Evolutionary conservation across 2,797 vertebrate species (phyloP), one percentile per base, ranked within the genome.

Genomic region (Tragelaphus oryx): DNA sequence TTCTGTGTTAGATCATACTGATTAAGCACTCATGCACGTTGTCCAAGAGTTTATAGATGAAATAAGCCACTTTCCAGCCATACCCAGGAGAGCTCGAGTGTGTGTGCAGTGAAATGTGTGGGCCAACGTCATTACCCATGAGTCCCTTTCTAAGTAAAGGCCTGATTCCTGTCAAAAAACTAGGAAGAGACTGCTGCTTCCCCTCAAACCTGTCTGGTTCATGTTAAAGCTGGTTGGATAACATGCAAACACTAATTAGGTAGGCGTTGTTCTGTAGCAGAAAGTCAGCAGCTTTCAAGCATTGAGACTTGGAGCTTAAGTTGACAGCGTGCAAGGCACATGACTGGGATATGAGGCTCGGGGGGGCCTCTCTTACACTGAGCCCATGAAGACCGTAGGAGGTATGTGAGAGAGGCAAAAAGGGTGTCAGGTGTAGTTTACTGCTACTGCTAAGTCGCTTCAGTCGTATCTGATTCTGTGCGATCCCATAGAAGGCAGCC

Each of bases 231-330:
- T 59, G 46, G n/a, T 41, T 48, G 28, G 33, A 8, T 20, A 30
- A 57, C 11, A 7, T 0, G 1, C 14, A 22, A n/a, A 44, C 37
- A 22, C 44, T 16, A 6, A 41, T 28, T 16, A 41, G 4, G 16
- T n/a, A 10, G 54, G 71, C 48, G 1, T 18, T 44, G 26, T 59
- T 50, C 44, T 18, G 0, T 0, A 14, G 44, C 17, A 44, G 6
- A 33, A 76, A 62, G 28, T 30, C 9, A 12, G 0, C 9, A 7
- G 16, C 4, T 0, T 76, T 65, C 60, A 2, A 0, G 54, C 17
- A 3, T 4, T 6, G 41, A 26, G 85, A 44, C n/a, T 26, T 8
- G 0, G 18, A 44, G 46, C 37, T 33, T 2, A 57, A 7, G 74
- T 1, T 37, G n/a, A 33, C 18, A 1, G 28, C 8, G 6, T 6